phyloP scores from a whole-genome alignment of 2,888 invertebrate genomes.

The Pegoplata infirma region DNA sequence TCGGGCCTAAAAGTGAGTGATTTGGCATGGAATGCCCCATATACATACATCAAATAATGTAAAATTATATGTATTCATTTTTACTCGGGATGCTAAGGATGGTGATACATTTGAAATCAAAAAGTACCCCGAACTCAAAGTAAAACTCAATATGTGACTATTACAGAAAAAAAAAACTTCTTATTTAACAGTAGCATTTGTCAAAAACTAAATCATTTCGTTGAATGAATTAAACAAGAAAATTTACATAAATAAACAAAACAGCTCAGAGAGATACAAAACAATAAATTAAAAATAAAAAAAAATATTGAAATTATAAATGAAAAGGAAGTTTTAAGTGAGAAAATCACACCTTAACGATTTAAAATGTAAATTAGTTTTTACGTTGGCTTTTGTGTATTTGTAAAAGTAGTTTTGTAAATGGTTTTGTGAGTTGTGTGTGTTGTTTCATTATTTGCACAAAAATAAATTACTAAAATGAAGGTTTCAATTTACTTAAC shows the following conservation, averaged over 20 bases:
- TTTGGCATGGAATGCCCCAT: no score
- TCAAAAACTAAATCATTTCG: slow-evolving; percentile 68
- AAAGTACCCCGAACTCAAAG: slow-evolving; percentile 25
- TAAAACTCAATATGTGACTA: no score
- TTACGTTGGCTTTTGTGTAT: slow-evolving; percentile 12
- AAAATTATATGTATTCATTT: no score
- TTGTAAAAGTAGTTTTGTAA: slow-evolving; percentile 3
- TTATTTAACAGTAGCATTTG: slow-evolving; percentile 69
- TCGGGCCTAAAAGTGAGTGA: no score
- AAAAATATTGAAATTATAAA: slow-evolving; percentile 16
- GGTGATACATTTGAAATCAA: neutral
- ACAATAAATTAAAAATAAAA: slow-evolving; percentile 53
- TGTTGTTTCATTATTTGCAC: slow-evolving; percentile 58
- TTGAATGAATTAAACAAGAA: slow-evolving; percentile 40
- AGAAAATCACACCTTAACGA: slow-evolving; percentile 61
- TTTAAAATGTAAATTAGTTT: slow-evolving; percentile 53
- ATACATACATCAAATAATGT: no score
- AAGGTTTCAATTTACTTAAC: slow-evolving; percentile 61
- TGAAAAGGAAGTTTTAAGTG: slow-evolving; percentile 42
- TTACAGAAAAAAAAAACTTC: no score
- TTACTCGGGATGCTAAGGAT: no score
- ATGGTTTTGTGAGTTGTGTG: no score
- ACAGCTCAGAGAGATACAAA: slow-evolving; percentile 52
- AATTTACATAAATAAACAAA: slow-evolving; percentile 77
- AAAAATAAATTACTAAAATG: slow-evolving; percentile 64